phyloP scores from a whole-genome alignment of 2,797 vertebrate species.

The Pteronotus mesoamericanus region DNA sequence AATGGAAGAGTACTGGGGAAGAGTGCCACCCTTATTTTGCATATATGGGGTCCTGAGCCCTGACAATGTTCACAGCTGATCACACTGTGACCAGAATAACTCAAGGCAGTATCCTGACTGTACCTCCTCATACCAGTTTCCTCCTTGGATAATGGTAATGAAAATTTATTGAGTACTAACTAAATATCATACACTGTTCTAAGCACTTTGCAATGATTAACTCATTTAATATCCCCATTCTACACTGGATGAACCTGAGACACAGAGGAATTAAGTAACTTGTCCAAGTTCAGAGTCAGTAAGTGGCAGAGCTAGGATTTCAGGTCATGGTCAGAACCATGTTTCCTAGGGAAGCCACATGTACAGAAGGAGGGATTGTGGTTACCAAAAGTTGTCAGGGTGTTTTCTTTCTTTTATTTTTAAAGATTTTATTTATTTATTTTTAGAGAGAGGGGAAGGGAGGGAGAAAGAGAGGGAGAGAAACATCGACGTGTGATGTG shows the following conservation, averaged over 20 bases:
- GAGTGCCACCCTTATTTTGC: not conserved
- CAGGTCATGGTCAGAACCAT: not conserved
- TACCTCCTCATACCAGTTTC: not conserved
- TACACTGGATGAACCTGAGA: constrained; percentile 15
- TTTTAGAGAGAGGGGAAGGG: no score
- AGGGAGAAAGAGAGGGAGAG: no score
- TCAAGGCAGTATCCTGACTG: not conserved
- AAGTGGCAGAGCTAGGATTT: constrained; percentile 5
- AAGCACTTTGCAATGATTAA: constrained; percentile 13
- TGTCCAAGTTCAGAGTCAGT: constrained; percentile 3
- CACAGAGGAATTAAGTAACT: constrained; percentile 9
- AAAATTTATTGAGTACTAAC: constrained; percentile 22
- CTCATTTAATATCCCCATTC: not conserved
- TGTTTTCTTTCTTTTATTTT: not conserved
- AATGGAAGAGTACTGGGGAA: constrained; percentile 4
- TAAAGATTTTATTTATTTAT: no score
- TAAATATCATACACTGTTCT: constrained; percentile 14
- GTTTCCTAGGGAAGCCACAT: not conserved
- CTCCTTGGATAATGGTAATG: constrained; percentile 23
- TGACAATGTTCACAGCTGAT: not conserved
- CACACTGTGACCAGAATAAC: not conserved
- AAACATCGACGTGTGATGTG: no score
- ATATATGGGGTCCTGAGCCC: not conserved
- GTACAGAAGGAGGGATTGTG: not conserved
- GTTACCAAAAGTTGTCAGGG: not conserved